A percentile compares a stretch with the other conserved stretches of the same genome.
Conservation (phyloP, 1,140 invertebrate species). For the Fopius arisanus region DNA sequence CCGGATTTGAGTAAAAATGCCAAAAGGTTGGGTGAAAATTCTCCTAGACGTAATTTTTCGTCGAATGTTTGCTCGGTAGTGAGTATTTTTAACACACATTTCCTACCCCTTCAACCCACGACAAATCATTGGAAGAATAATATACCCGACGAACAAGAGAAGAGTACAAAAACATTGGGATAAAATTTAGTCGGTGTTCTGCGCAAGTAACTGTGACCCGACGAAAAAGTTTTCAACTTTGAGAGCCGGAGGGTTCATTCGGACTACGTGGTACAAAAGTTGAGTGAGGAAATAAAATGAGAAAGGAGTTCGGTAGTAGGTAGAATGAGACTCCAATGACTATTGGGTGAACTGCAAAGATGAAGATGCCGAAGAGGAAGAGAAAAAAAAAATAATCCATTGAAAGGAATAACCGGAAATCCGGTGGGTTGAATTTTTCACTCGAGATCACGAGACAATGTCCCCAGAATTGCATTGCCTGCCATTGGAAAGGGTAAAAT, state of each 20-base stretch:
- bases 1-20: too few relatives aligned
- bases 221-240: background rate
- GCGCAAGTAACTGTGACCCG: background rate
- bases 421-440: constrained; percentile 6
- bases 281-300: background rate
- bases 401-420: background rate
- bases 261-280: background rate
- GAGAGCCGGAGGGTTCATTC: background rate
- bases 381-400: background rate
- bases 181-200: background rate
- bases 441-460: background rate
- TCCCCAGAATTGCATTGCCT: background rate
- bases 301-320: background rate
- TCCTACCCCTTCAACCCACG: background rate
- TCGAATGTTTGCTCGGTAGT: too few relatives aligned
- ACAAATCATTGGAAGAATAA: background rate
- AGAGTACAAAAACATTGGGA: background rate
- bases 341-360: background rate
- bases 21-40: too few relatives aligned
- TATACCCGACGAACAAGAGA: background rate
- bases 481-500: background rate
- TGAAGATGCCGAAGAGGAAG: background rate
- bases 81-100: too few relatives aligned
- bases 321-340: background rate
- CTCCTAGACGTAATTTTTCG: too few relatives aligned